Evolutionary conservation across 2,888 invertebrate species (phyloP).

Genomic region (Zaprionus bogoriensis): DNA sequence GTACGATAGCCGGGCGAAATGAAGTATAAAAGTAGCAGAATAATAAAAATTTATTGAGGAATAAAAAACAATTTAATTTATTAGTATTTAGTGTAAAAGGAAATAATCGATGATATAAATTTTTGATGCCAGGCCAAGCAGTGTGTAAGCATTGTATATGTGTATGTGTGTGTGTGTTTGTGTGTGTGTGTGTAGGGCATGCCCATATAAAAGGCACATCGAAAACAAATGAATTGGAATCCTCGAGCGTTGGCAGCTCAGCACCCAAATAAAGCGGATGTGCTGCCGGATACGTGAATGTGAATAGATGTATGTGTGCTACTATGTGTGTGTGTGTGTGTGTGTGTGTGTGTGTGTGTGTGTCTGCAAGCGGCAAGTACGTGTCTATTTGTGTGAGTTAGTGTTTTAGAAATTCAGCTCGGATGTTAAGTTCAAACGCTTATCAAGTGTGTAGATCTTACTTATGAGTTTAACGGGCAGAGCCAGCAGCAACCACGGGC

Average conservation of each 20-base stretch:
- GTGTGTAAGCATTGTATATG: conserved; percentile 21
- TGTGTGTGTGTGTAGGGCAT: conserved; percentile 7
- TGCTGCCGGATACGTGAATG: conserved; percentile 53
- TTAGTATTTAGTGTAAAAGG: conserved; percentile 80
- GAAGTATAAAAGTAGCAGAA: conserved; percentile 75
- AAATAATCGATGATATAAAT: conserved; percentile 80
- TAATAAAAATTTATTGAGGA: conserved; percentile 82
- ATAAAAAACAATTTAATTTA: conserved; percentile 82
- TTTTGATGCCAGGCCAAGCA: conserved; percentile 61
- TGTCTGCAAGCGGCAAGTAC: conserved; percentile 41
- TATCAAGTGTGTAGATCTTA: conserved; percentile 78
- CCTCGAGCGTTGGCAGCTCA: conserved; percentile 51
- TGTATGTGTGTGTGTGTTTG: conserved; percentile 4
- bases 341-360: conserved; percentile 1
- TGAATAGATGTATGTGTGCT: conserved; percentile 9
- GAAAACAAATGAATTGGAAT: conserved; percentile 77
- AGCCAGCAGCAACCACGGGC: conserved; percentile 1
- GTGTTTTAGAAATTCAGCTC: conserved; percentile 74
- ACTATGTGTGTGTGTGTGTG: conserved; percentile 4
- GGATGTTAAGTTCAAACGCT: conserved; percentile 74
- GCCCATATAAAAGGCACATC: conserved; percentile 59
- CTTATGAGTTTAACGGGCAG: conserved; percentile 72
- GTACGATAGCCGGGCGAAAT: conserved; percentile 50
- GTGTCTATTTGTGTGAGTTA: conserved; percentile 76
- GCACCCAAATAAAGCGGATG: conserved; percentile 71